Evolutionary conservation across 2,797 vertebrate genomes (phyloP).

Genomic region (Molossus alvarezi): DNA sequence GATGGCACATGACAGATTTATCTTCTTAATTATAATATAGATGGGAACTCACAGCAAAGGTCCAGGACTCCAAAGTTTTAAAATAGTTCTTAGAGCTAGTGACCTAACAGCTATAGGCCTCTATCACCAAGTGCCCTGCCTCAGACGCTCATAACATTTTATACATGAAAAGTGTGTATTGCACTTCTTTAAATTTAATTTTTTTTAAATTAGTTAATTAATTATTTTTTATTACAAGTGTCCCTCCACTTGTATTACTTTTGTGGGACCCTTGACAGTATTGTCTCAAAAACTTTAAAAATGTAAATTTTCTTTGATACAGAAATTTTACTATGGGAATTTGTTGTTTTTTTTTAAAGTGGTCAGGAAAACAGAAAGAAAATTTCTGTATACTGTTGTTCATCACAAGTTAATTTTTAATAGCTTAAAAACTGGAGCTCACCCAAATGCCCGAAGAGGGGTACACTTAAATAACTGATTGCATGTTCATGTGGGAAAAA

Average conservation of each 20-base stretch:
- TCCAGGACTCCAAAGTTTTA: conserved; percentile 39
- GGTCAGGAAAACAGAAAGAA: not conserved
- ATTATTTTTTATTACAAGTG: too few relatives aligned
- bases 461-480: conserved; percentile 20
- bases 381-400: conserved; percentile 27
- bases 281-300: conserved; percentile 65
- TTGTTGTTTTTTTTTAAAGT: not conserved
- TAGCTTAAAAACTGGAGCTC: conserved; percentile 59
- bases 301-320: conserved; percentile 57
- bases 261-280: not conserved
- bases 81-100: conserved; percentile 69
- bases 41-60: conserved; percentile 44
- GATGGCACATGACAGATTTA: conserved; percentile 45
- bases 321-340: conserved; percentile 50
- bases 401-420: conserved; percentile 66
- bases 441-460: conserved; percentile 29
- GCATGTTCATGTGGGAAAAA: not conserved
- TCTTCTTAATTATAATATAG: conserved; percentile 60
- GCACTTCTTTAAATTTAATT: too few relatives aligned
- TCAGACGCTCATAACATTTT: not conserved
- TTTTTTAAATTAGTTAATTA: too few relatives aligned
- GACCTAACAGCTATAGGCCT: conserved; percentile 17
- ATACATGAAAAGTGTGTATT: not conserved
- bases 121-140: not conserved
- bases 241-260: not conserved